Percentiles rank a stretch among this genome's conserved stretches.
Conservation (phyloP, 2,113 vertebrate genomes). For the Caracal caracal region DNA sequence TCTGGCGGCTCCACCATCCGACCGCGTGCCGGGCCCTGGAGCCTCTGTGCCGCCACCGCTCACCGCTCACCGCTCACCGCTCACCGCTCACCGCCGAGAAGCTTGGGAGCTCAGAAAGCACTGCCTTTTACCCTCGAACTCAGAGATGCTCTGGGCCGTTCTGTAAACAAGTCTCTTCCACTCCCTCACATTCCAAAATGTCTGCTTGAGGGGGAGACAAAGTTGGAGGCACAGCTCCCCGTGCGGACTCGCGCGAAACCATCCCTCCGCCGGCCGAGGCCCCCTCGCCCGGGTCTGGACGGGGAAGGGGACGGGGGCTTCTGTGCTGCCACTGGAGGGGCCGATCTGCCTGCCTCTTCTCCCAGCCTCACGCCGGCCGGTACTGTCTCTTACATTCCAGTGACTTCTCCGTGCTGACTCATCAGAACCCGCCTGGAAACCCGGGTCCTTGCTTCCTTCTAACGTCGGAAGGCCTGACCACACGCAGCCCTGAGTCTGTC, state of each 20-base stretch:
- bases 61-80: no score
- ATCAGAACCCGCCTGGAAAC: background rate
- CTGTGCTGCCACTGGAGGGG: background rate
- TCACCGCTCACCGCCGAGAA: background rate
- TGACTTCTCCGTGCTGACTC: background rate
- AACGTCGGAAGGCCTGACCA: background rate
- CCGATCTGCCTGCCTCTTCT: no score
- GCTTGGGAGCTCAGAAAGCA: background rate
- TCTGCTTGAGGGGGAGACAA: background rate
- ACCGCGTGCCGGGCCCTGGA: fast-evolving
- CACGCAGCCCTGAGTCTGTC: background rate
- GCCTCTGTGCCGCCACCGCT: fast-evolving
- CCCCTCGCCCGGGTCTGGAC: fast-evolving
- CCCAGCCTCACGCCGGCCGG: background rate
- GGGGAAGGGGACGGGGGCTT: no score
- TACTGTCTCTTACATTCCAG: fast-evolving
- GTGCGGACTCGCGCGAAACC: fast-evolving
- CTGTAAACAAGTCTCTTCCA: no score
- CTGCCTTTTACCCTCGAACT: background rate
- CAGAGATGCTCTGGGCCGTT: background rate
- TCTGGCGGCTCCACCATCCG: no score
- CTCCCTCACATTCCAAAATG: background rate
- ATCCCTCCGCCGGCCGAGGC: fast-evolving
- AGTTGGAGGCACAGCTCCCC: fast-evolving
- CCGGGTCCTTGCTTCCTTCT: background rate